Percentiles rank a stretch among this genome's conserved stretches.
These are phyloP conservation scores for Cynoglossus semilaevis DNA, from an alignment of 2,113 vertebrate genomes.

Conservation along the genomic window DNA sequence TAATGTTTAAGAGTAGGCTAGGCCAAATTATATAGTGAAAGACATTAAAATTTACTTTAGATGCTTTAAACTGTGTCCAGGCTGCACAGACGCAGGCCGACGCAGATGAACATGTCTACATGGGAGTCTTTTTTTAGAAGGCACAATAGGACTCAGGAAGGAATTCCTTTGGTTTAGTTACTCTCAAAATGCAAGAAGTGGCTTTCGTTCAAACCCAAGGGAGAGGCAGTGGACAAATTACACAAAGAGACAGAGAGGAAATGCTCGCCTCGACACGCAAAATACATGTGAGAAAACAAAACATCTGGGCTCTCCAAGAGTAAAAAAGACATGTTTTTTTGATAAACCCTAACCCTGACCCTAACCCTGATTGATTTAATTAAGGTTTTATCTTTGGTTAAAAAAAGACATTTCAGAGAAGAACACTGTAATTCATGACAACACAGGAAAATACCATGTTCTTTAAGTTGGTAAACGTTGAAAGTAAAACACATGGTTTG, in stretches of 20 bases:
- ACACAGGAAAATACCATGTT: conserved; percentile 3
- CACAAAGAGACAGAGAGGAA: conserved; percentile 46
- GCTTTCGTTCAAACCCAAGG: conserved; percentile 32
- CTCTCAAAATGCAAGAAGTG: conserved; percentile 29
- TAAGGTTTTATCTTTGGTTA: conserved; percentile 1
- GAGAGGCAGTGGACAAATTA: conserved; percentile 27
- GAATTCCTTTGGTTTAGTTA: conserved; percentile 31
- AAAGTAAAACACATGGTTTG: too few species aligned
- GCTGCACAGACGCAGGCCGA: background rate
- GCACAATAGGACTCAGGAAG: conserved; percentile 31
- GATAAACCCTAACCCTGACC: too few species aligned
- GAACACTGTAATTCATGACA: background rate
- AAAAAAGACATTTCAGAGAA: background rate
- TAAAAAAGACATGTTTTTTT: conserved; percentile 6
- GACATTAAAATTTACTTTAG: background rate
- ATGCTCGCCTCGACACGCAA: conserved; percentile 20
- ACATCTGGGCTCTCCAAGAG: conserved; percentile 25
- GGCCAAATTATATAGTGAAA: background rate
- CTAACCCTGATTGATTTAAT: background rate
- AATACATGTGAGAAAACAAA: conserved; percentile 35
- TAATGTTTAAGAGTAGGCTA: background rate
- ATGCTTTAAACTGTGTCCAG: background rate
- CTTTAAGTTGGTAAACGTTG: too few species aligned
- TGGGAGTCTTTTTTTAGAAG: conserved; percentile 10
- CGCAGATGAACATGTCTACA: conserved; percentile 8